Conservation (phyloP, 1,140 invertebrate genomes). For the Apis dorsata region DNA sequence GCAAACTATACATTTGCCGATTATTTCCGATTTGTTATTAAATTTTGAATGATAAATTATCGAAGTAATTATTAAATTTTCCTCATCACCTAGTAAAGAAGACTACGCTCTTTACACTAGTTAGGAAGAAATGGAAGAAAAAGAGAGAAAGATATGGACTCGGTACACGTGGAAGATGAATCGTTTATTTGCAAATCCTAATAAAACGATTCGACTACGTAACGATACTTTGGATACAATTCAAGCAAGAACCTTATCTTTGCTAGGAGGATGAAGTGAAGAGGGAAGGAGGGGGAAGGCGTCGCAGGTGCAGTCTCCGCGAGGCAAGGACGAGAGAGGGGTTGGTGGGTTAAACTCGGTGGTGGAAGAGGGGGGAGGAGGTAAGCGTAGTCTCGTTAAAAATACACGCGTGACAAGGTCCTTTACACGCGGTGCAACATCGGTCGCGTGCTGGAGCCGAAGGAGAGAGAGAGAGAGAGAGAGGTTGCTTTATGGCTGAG, state of each 20-base stretch:
- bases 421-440: constrained; percentile 54
- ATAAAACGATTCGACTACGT: not conserved
- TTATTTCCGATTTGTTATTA: no score
- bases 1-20: no score
- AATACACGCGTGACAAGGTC: constrained; percentile 65
- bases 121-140: no score
- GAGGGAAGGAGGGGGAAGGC: not conserved
- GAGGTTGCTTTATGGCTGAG: constrained; percentile 53
- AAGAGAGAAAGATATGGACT: no score
- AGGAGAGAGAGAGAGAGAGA: not conserved
- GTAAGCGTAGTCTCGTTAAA: constrained; percentile 61
- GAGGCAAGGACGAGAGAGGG: not conserved
- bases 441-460: constrained; percentile 35
- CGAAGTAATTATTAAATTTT: no score
- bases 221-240: not conserved
- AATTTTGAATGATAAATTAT: no score
- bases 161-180: no score
- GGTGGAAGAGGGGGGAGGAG: not conserved
- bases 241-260: not conserved
- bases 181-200: no score
- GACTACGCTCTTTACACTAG: no score
- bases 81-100: no score
- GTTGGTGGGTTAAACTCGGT: not conserved
- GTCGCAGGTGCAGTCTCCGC: constrained; percentile 28
- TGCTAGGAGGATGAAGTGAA: not conserved